Evolutionary conservation across 1,140 invertebrate species (phyloP).

Genomic region (Bacillus rossius): DNA sequence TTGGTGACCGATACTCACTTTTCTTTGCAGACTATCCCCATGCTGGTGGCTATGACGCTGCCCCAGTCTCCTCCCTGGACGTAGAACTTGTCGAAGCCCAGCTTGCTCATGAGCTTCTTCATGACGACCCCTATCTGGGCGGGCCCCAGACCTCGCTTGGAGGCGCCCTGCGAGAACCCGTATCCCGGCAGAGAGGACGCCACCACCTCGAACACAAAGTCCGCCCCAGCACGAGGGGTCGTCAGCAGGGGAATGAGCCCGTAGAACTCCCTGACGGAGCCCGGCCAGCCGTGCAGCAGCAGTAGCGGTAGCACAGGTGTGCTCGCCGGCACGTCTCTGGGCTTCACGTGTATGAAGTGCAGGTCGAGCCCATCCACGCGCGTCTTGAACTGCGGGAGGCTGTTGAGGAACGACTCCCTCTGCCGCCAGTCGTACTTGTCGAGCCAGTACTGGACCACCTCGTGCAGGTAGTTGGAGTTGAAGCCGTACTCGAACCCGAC

Average conservation of each 20-base stretch:
- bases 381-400: constrained; percentile 65
- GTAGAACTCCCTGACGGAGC: constrained; percentile 75
- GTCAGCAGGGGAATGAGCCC: constrained; percentile 59
- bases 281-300: constrained; percentile 85
- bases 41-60: constrained; percentile 47
- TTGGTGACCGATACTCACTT: constrained; percentile 45
- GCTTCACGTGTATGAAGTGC: constrained; percentile 64
- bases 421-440: constrained; percentile 70
- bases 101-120: constrained; percentile 73
- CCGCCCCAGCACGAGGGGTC: constrained; percentile 45
- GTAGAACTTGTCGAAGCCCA: constrained; percentile 71
- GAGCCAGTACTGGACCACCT: constrained; percentile 63
- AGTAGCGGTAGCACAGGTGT: constrained; percentile 54
- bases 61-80: constrained; percentile 75
- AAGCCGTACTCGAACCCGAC: constrained; percentile 72
- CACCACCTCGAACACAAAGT: constrained; percentile 74
- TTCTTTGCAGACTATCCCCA: constrained; percentile 64
- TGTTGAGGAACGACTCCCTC: constrained; percentile 60
- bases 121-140: constrained; percentile 65
- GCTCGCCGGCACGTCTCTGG: constrained; percentile 37
- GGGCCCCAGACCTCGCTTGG: constrained; percentile 54
- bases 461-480: constrained; percentile 58
- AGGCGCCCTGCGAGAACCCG: constrained; percentile 65
- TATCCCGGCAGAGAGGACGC: constrained; percentile 78
- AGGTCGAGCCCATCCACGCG: constrained; percentile 61